These are phyloP conservation scores for Hyppa rectilinea DNA, from an alignment of 2,888 invertebrate species.

Conservation along the genomic window DNA sequence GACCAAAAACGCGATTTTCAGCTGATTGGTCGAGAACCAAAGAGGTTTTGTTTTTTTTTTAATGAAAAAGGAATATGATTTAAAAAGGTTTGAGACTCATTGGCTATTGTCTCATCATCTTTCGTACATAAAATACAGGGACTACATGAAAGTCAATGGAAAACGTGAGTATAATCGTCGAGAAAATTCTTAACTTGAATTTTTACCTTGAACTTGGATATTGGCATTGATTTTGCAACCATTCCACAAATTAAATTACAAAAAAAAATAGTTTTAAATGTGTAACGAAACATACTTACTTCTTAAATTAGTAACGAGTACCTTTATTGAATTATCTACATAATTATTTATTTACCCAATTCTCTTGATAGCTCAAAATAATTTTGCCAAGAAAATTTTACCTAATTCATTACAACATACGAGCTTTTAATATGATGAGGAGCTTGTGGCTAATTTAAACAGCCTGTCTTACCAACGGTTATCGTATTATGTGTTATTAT, in stretches of 20 bases:
- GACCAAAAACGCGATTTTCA: neutral
- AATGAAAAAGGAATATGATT: neutral
- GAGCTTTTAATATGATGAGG: neutral
- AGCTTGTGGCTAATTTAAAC: too few relatives aligned
- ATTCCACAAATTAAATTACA: neutral
- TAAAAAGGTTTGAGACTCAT: slow-evolving; percentile 69
- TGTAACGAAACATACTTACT: neutral
- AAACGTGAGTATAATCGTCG: slow-evolving; percentile 85
- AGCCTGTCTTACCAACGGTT: too few relatives aligned
- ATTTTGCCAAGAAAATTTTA: neutral
- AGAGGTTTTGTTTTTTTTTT: neutral
- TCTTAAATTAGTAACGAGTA: neutral
- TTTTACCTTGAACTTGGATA: neutral
- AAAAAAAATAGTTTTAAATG: too few relatives aligned
- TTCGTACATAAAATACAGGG: slow-evolving; percentile 78
- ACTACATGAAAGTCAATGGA: slow-evolving; percentile 84
- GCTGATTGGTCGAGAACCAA: neutral
- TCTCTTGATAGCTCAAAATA: neutral
- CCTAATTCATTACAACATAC: neutral
- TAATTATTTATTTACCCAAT: neutral
- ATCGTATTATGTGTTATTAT: too few relatives aligned
- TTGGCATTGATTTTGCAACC: too few relatives aligned
- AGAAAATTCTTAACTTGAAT: slow-evolving; percentile 52
- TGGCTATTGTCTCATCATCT: slow-evolving; percentile 82
- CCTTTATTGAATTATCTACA: neutral